These are phyloP conservation scores for Copidosoma aretas DNA, from an alignment of 2,888 invertebrate species.

Conservation along the genomic window DNA sequence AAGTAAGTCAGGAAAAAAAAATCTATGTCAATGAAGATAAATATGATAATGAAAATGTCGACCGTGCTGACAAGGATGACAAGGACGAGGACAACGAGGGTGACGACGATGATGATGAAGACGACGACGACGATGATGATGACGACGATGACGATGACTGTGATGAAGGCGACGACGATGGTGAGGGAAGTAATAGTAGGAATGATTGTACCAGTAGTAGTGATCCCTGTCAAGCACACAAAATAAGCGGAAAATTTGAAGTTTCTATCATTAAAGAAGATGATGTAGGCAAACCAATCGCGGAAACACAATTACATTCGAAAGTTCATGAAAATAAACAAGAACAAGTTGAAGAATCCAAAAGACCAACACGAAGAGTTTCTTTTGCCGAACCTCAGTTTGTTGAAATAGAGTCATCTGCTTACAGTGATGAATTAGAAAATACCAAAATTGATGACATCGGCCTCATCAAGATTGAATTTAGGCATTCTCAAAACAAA, in stretches of 20 bases:
- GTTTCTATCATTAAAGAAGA: constrained; percentile 34
- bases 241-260: constrained; percentile 40
- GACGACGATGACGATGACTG: constrained; percentile 5
- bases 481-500: constrained; percentile 48
- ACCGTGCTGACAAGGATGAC: constrained; percentile 35
- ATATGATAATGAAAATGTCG: constrained; percentile 37
- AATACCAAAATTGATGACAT: constrained; percentile 31
- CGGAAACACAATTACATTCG: constrained; percentile 14
- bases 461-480: constrained; percentile 51
- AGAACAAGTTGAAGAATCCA: constrained; percentile 24
- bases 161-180: constrained; percentile 6
- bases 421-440: not conserved
- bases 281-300: constrained; percentile 24
- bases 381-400: constrained; percentile 44
- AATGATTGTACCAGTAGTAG: constrained; percentile 1
- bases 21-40: constrained; percentile 37
- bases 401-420: constrained; percentile 6
- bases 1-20: constrained; percentile 43
- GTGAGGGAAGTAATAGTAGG: constrained; percentile 5
- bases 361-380: constrained; percentile 40
- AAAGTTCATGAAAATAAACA: constrained; percentile 28
- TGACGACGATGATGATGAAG: constrained; percentile 37
- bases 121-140: constrained; percentile 15
- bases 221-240: constrained; percentile 21
- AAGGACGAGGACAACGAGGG: constrained; percentile 40